phyloP scores from a whole-genome alignment of 2,888 invertebrate genomes.

The Thecocarcelia acutangulata region DNA sequence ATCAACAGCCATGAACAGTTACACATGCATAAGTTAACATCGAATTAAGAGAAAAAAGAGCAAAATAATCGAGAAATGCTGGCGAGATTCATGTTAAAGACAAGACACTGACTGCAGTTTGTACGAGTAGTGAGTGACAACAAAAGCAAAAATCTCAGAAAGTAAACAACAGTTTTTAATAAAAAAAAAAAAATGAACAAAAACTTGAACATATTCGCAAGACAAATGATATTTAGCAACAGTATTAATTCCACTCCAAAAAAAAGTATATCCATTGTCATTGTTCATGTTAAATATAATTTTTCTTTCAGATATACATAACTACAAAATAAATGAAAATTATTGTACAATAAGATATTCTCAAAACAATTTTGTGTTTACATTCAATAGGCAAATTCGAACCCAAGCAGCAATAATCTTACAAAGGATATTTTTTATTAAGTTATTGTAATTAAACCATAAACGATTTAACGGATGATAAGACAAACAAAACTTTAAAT shows the following conservation, averaged over 20 bases:
- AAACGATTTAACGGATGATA: too few relatives aligned
- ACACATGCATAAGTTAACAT: background rate
- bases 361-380: too few relatives aligned
- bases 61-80: constrained; percentile 12
- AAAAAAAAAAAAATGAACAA: constrained; percentile 58
- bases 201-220: constrained; percentile 5
- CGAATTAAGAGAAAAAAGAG: background rate
- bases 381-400: too few relatives aligned
- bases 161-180: constrained; percentile 56
- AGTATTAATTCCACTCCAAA: too few relatives aligned
- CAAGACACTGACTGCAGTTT: constrained; percentile 35
- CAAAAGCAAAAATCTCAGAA: constrained; percentile 37
- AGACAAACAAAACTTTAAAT: too few relatives aligned
- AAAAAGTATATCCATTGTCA: background rate
- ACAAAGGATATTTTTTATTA: too few relatives aligned
- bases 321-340: too few relatives aligned
- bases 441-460: too few relatives aligned
- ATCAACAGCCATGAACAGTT: constrained; percentile 13
- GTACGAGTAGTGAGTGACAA: constrained; percentile 43
- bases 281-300: constrained; percentile 27
- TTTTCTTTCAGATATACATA: too few relatives aligned
- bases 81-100: constrained; percentile 7
- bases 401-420: too few relatives aligned
- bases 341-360: too few relatives aligned
- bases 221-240: constrained; percentile 35